Evolutionary conservation across 2,113 vertebrate species (phyloP).

Genomic region (Nycticorax nycticorax): DNA sequence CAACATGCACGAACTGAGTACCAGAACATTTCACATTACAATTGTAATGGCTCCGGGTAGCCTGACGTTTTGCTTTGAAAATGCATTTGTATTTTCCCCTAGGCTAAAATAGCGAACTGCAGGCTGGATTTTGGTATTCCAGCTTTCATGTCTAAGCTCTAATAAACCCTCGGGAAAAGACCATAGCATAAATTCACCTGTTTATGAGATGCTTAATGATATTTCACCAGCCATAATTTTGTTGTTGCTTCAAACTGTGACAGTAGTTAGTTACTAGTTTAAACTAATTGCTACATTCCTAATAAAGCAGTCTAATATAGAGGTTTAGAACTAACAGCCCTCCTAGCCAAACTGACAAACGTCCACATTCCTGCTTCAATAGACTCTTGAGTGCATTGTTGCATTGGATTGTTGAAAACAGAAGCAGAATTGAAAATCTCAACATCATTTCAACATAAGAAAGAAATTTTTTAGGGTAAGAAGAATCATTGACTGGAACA

Average conservation of each 20-base stretch:
- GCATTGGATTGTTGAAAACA: background rate
- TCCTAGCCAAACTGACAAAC: background rate
- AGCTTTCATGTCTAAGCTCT: background rate
- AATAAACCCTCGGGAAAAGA: background rate
- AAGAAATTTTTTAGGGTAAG: background rate
- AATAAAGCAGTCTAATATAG: background rate
- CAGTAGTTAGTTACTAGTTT: background rate
- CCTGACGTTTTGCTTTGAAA: background rate
- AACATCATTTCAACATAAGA: background rate
- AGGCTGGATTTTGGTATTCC: background rate
- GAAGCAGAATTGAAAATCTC: background rate
- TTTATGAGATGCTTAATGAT: background rate
- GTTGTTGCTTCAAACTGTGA: background rate
- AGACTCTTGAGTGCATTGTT: background rate
- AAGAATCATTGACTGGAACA: background rate
- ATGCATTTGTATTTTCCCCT: background rate
- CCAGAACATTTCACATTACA: background rate
- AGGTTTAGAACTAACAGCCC: background rate
- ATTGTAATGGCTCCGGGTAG: background rate
- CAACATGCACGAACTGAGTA: background rate
- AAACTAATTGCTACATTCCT: background rate
- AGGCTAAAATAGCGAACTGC: background rate
- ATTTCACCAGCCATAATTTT: background rate
- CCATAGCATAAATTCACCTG: background rate
- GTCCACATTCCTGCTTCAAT: background rate